These are phyloP conservation scores for Dolichotis patagonum DNA, from an alignment of 2,113 vertebrate species.

Conservation along the genomic window DNA sequence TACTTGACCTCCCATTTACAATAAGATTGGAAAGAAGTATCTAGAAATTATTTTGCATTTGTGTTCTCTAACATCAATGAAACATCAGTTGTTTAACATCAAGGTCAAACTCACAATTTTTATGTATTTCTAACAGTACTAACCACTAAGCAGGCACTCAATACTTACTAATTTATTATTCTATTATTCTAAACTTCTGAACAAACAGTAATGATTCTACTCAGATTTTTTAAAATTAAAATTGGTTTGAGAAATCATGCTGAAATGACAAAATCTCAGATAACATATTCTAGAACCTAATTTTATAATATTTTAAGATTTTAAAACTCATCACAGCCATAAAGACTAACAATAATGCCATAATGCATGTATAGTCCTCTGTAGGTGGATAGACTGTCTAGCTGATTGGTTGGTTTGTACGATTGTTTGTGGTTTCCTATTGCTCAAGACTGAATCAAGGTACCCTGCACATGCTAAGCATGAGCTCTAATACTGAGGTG, in stretches of 20 bases:
- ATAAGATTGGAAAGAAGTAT: conserved; percentile 2
- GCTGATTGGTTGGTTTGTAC: background rate
- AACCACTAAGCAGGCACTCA: conserved; percentile 15
- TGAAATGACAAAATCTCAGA: conserved; percentile 67
- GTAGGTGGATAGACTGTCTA: background rate
- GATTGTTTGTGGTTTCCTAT: background rate
- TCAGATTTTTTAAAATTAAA: conserved; percentile 71
- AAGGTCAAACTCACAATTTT: conserved; percentile 55
- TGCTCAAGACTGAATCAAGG: background rate
- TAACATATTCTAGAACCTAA: conserved; percentile 62
- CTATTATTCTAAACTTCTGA: conserved; percentile 69
- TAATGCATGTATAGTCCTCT: background rate
- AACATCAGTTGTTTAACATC: background rate
- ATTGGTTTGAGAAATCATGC: conserved; percentile 57
- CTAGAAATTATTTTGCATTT: conserved; percentile 31
- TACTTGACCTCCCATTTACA: background rate
- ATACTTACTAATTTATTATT: conserved; percentile 57
- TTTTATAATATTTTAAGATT: conserved; percentile 52
- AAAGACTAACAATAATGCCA: background rate
- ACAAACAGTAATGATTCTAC: conserved; percentile 67
- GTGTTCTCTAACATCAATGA: conserved; percentile 50
- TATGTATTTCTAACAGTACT: conserved; percentile 12
- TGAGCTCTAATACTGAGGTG: background rate
- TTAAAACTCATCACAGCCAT: background rate
- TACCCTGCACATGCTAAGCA: background rate